These are phyloP conservation scores for Oncorhynchus kisutch DNA, from an alignment of 2,113 vertebrate species.

Conservation along the genomic window DNA sequence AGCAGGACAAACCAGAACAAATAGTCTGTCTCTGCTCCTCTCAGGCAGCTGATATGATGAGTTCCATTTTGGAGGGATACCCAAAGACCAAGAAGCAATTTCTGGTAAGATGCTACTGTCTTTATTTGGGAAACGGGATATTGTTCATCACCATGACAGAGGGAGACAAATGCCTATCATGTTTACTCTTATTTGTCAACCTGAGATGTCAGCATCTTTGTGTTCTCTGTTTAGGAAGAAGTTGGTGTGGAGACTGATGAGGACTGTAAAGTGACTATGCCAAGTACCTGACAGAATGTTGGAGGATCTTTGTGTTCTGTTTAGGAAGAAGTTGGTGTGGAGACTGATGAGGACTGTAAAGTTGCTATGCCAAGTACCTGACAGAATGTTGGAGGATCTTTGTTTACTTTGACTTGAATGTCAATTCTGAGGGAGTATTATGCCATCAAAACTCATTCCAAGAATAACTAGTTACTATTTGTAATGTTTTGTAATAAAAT, in stretches of 20 bases:
- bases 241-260: constrained; percentile 95
- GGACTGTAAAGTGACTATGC: constrained; percentile 79
- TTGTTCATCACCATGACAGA: no score
- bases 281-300: constrained; percentile 78
- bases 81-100: constrained; percentile 96
- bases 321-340: constrained; percentile 94
- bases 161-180: neutral
- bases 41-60: constrained; percentile 88
- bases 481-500: constrained; percentile 1
- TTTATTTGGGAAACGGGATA: no score
- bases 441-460: no score
- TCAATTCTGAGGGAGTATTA: no score
- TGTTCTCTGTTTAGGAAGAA: constrained; percentile 80
- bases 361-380: constrained; percentile 76
- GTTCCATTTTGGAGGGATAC: constrained; percentile 92
- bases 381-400: constrained; percentile 37
- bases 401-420: neutral
- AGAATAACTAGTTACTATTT: no score
- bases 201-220: no score
- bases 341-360: constrained; percentile 90
- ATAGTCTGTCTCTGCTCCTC: neutral
- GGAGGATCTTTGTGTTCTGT: neutral
- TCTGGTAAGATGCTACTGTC: constrained; percentile 70
- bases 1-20: neutral
- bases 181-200: neutral